These are phyloP conservation scores for Xyliphius kryptos DNA, from an alignment of 2,113 vertebrate species.

Conservation along the genomic window DNA sequence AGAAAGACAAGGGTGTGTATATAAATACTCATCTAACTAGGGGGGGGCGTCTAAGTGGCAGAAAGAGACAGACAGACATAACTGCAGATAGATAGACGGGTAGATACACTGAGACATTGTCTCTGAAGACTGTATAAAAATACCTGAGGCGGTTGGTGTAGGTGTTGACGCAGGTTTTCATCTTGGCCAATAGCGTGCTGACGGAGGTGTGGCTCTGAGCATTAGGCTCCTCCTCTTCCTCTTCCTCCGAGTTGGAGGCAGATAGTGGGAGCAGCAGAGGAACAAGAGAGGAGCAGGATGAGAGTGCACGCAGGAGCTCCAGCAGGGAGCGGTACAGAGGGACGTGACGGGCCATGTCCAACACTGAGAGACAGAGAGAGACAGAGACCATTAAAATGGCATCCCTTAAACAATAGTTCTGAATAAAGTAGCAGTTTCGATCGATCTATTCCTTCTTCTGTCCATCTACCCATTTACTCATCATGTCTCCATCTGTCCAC, in stretches of 20 bases:
- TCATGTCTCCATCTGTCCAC: too few relatives aligned
- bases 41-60: too few relatives aligned
- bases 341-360: constrained; percentile 97
- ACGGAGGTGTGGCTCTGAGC: constrained; percentile 86
- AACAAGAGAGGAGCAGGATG: constrained; percentile 84
- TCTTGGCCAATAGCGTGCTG: constrained; percentile 92
- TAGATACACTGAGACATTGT: neutral
- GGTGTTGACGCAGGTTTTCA: constrained; percentile 98
- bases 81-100: neutral
- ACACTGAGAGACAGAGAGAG: constrained; percentile 61
- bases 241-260: constrained; percentile 66
- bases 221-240: constrained; percentile 73
- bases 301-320: constrained; percentile 89
- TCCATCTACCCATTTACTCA: too few relatives aligned
- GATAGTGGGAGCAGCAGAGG: constrained; percentile 88
- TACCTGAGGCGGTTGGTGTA: constrained; percentile 93
- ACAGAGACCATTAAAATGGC: neutral
- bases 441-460: too few relatives aligned
- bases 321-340: constrained; percentile 90
- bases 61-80: neutral
- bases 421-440: too few relatives aligned
- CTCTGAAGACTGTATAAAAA: too few relatives aligned
- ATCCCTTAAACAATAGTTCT: too few relatives aligned
- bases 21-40: too few relatives aligned
- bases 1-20: too few relatives aligned